Conservation (phyloP, 2,113 vertebrate genomes). For the Xiphophorus hellerii region DNA sequence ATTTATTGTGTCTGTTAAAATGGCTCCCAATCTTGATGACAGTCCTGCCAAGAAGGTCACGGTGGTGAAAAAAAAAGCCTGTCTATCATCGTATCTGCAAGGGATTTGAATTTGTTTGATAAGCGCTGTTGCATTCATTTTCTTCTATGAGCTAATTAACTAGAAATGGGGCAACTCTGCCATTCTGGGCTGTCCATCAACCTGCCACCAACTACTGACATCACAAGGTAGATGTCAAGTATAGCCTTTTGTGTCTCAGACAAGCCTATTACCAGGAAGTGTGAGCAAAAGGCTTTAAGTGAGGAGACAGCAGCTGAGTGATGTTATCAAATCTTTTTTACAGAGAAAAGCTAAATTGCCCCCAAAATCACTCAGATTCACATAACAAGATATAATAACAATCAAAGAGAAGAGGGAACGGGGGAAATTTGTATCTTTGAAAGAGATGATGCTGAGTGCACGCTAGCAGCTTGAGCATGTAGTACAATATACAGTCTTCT, state of each 20-base stretch:
- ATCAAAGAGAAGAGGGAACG: slow-evolving; percentile 24
- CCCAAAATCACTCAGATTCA: slow-evolving; percentile 2
- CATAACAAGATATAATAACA: slow-evolving; percentile 24
- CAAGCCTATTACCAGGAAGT: slow-evolving; percentile 82
- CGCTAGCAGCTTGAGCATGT: slow-evolving; percentile 26
- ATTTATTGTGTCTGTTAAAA: slow-evolving; percentile 47
- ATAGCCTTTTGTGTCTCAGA: slow-evolving; percentile 83
- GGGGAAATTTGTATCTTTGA: slow-evolving; percentile 23
- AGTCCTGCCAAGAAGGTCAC: slow-evolving; percentile 62
- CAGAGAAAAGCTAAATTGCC: slow-evolving; percentile 20
- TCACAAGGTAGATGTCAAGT: slow-evolving; percentile 87
- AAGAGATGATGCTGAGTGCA: slow-evolving; percentile 26
- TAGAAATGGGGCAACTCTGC: slow-evolving; percentile 76
- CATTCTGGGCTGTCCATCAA: slow-evolving; percentile 88
- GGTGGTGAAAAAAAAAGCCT: slow-evolving; percentile 44
- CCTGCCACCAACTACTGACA: slow-evolving; percentile 81
- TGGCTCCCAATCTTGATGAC: slow-evolving; percentile 55
- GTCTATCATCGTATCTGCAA: slow-evolving; percentile 42
- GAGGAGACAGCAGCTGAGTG: slow-evolving; percentile 63
- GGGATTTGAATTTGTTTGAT: slow-evolving; percentile 81
- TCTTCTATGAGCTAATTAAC: slow-evolving; percentile 89
- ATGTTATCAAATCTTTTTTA: slow-evolving; percentile 61
- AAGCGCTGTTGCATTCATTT: slow-evolving; percentile 81
- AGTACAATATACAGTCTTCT: slow-evolving; percentile 28
- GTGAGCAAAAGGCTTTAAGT: slow-evolving; percentile 63